phyloP scores from a whole-genome alignment of 2,113 vertebrate genomes.

The human (Homo sapiens) region GRCh38 chr1:240603001-240603500 shows the following conservation, averaged over 20 bases:
- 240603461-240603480: not conserved
- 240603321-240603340: not conserved
- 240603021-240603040: rapidly evolving
- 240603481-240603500: too few relatives aligned
- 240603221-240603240: not conserved
- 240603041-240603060: too few relatives aligned
- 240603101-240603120: not conserved
- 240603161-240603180: not conserved
- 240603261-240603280: not conserved
- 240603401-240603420: not conserved
- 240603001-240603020: too few relatives aligned
- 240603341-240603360: not conserved
- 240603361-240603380: not conserved
- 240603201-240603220: not conserved
- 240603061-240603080: too few relatives aligned
- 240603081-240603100: too few relatives aligned
- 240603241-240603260: not conserved
- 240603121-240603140: not conserved
- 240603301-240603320: not conserved
- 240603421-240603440: not conserved
- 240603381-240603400: not conserved
- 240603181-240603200: not conserved
- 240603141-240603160: not conserved
- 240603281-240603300: not conserved
- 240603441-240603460: not conserved